Percentiles rank a stretch among this genome's conserved stretches.
These are phyloP conservation scores for Uromys caudimaculatus DNA, from an alignment of 2,797 vertebrate species.

Conservation along the genomic window DNA sequence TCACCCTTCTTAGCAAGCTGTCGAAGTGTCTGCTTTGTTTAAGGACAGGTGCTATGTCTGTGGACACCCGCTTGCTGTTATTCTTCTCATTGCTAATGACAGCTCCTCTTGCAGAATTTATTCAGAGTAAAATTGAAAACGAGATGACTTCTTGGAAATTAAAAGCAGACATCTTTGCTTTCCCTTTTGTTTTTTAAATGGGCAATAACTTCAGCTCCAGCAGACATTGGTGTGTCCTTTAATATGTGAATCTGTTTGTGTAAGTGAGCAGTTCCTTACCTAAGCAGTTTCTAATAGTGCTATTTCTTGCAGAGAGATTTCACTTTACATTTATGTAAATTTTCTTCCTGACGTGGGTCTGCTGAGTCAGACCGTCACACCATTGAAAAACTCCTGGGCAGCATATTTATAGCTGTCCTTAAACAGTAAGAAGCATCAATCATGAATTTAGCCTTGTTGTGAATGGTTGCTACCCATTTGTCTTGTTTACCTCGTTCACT, in stretches of 20 bases:
- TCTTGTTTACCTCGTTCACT: slow-evolving; percentile 77
- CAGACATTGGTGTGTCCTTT: slow-evolving; percentile 54
- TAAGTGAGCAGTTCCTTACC: slow-evolving; percentile 72
- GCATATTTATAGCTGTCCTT: slow-evolving; percentile 80
- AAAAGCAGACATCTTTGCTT: slow-evolving; percentile 71
- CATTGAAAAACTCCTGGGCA: slow-evolving; percentile 81
- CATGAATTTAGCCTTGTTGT: slow-evolving; percentile 74
- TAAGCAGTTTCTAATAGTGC: slow-evolving; percentile 79
- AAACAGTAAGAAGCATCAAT: slow-evolving; percentile 80
- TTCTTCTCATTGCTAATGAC: slow-evolving; percentile 65
- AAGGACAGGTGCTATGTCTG: not conserved
- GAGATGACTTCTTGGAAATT: slow-evolving; percentile 77
- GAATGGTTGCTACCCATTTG: slow-evolving; percentile 68
- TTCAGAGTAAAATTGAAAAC: slow-evolving; percentile 68
- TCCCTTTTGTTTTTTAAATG: slow-evolving; percentile 52
- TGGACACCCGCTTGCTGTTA: not conserved
- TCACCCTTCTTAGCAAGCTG: not conserved
- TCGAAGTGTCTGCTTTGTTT: not conserved
- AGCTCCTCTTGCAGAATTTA: slow-evolving; percentile 66
- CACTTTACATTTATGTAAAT: slow-evolving; percentile 84
- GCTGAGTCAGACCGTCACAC: slow-evolving; percentile 85
- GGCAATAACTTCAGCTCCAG: slow-evolving; percentile 68
- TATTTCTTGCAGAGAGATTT: slow-evolving; percentile 78
- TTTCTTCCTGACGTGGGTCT: slow-evolving; percentile 78
- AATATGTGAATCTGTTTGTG: slow-evolving; percentile 66